Evolutionary conservation across 1,140 invertebrate genomes (phyloP), one percentile per base, ranked within the genome.

Genomic region (Heliconius himera): DNA sequence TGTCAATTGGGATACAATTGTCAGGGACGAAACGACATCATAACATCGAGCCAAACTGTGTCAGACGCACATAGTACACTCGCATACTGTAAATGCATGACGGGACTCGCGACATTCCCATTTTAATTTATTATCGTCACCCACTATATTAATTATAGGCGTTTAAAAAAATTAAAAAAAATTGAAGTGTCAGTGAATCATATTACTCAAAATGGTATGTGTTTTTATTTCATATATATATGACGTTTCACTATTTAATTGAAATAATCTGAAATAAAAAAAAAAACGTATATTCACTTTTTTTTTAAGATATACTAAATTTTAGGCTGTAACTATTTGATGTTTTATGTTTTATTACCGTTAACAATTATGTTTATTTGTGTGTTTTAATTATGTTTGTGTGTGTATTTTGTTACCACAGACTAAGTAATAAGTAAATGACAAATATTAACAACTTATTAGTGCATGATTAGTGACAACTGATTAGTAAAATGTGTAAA

Each of bases 1-100:
- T 83, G 82, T 82, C 84, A 83, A 86, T 86, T 85, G 79, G 83
- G 81, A 73, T 79, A 80, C 83, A 88, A 84, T 87, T 84, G 84
- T 77, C 83, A 83, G 75, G 73, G 73, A 74, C 79, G 79, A 81
- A 79, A 60, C 82, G 79, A 74, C 77, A 79, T 79, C 72, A 78
- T 49, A 82, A 74, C 70, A 84, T 76, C 80, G 85, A 71, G 72
- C 76, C 9, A 1, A 83, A 77, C 70, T 75, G 76, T 77, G 80
- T 79, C 77, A 80, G 74, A 71, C 36, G 75, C 79, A 77, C 81
- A 82, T 70, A 79, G 66, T 76, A 76, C 33, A 33, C 79, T 80
- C 73, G 76, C 76, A 78, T 71, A 81, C 18, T 76, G 60, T 77
- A 75, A 76, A 46, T 76, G 79, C n/a, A 79, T 46, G 73, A 75